Conservation (phyloP, 2,888 invertebrate species). For the Perizoma flavofasciatum region DNA sequence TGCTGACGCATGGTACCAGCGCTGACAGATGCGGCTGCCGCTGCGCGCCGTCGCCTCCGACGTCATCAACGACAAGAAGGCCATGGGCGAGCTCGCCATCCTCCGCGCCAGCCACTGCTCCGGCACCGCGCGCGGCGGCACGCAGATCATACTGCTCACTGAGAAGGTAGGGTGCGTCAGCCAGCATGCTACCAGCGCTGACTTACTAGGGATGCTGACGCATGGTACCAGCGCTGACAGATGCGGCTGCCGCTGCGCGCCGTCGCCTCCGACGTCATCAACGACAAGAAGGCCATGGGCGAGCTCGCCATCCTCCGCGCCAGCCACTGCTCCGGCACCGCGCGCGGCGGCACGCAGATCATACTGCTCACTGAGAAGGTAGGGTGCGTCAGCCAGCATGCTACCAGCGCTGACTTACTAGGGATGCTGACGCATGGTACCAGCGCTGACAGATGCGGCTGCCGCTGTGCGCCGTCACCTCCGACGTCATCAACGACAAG, state of each 20-base stretch:
- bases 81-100: slow-evolving; percentile 93
- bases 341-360: slow-evolving; percentile 93
- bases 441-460: slow-evolving; percentile 60
- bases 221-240: slow-evolving; percentile 42
- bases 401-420: too few relatives aligned
- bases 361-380: slow-evolving; percentile 98
- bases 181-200: too few relatives aligned
- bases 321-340: slow-evolving; percentile 93
- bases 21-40: slow-evolving; percentile 61
- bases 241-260: slow-evolving; percentile 80
- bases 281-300: slow-evolving; percentile 98
- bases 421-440: too few relatives aligned
- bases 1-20: slow-evolving; percentile 2
- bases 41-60: slow-evolving; percentile 92
- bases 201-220: too few relatives aligned
- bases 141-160: slow-evolving; percentile 96
- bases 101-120: slow-evolving; percentile 88
- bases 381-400: too few relatives aligned
- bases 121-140: slow-evolving; percentile 92
- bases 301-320: slow-evolving; percentile 87
- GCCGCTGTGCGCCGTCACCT: slow-evolving; percentile 88
- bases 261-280: slow-evolving; percentile 95
- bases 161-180: slow-evolving; percentile 87
- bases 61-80: slow-evolving; percentile 98
- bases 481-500: slow-evolving; percentile 97